Evolutionary conservation across 2,113 vertebrate species (phyloP), one percentile per base, ranked within the genome.

Genomic region (Dasypus novemcinctus): DNA sequence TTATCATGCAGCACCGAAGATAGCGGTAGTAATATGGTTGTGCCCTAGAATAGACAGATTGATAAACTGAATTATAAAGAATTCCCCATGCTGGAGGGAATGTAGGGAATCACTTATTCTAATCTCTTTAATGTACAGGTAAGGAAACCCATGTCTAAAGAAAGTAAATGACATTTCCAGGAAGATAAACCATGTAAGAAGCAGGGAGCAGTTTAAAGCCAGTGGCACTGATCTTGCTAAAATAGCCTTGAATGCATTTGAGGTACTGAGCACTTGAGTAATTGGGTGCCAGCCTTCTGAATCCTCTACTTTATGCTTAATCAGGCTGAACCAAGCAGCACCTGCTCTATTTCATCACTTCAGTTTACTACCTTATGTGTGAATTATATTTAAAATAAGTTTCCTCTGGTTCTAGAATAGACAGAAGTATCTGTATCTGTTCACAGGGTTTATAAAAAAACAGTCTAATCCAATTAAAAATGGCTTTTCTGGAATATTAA

Each of bases 1-100:
- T 17, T 31, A 15, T 49, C 12, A 15, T 75, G 29, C 5, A 49
- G 41, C 72, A n/a, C n/a, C 31, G 72, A 75, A 49, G 2, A 36
- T 61, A 98, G 82, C 4, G 87, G 0, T 69, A 97, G 95, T 13
- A 98, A 1, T 95, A 98, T 29, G 0, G 57, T 0, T 0, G 95
- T 98, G 57, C 96, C 98, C 98, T 98, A 68, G 43, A 91, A 93
- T 87, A 49, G 95, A 71, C 1, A 95, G 61, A 91, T 1, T 80
- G 2, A 20, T 14, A 11, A 59, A 15, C 85, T 79, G 18, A 87
- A 0, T 63, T 38, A 54, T 43, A 8, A 41, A 74, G n/a, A 59
- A 38, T 12, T 41, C 12, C 2, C 43, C n/a, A n/a, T 52, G 25
- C 63, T 52, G 14, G 23, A 61, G 12, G 64, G 78, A 57, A 78